Evolutionary conservation across 2,113 vertebrate species (phyloP), one percentile per base, ranked within the genome.

Genomic region (Hypocryptadius cinnamomeus): DNA sequence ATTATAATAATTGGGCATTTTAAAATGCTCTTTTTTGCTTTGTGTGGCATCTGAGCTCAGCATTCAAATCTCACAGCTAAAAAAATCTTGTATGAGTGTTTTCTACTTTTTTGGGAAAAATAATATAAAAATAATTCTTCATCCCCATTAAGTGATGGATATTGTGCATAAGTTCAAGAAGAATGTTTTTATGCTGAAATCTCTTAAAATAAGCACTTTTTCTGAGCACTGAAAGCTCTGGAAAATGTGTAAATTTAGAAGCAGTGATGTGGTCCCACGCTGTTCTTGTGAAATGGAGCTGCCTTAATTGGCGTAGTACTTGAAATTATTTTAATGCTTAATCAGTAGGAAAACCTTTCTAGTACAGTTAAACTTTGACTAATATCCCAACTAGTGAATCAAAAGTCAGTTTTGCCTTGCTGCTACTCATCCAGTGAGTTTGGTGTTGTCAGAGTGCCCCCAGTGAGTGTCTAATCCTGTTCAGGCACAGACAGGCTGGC

Each of bases 311-410:
- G n/a, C 31, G 30, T 28, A 15, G 56, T n/a, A 66, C 48, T 22
- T 79, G 54, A 85, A 93, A 85, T 85, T 10, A 82, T 72, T 92
- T 79, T 85, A 66, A 23, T 37, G 87, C 79, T 93, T 94, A 47
- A 92, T 93, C 79, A 73, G 85, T 90, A 66, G 87, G 79, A 94
- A 96, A 95, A 94, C 89, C 94, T 95, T 94, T 94, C 89, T 77
- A 79, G 85, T 65, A 17, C 63, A 74, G 69, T 89, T 94, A 28
- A 85, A 56, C 35, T 82, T 82, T 89, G 80, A 85, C 63, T 79
- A 54, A 79, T 79, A 85, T 39, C 78, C 87, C 70, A 47, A 80
- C 15, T 9, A 24, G 51, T 66, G 85, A 94, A 95, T 78, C 79
- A 92, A 37, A 85, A 89, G 89, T 70, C 66, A 51, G 3, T 79